A percentile compares a stretch with the other conserved stretches of the same genome.
Conservation (phyloP, 2,113 vertebrate genomes). For the Ophthalmolycus amberensis region DNA sequence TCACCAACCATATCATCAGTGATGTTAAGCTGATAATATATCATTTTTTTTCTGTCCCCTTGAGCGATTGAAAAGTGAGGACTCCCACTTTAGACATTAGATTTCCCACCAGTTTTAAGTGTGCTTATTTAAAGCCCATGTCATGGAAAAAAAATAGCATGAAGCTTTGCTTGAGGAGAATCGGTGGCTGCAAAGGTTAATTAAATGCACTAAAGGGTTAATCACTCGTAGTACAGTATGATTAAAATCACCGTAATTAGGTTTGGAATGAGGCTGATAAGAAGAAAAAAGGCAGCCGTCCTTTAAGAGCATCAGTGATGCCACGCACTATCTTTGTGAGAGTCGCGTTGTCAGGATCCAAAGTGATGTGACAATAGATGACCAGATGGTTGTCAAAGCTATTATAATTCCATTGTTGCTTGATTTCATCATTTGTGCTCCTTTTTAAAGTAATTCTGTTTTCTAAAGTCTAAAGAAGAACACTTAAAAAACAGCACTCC, state of each 20-base stretch:
- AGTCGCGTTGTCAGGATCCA: conserved; percentile 39
- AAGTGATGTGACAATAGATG: conserved; percentile 48
- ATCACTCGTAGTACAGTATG: conserved; percentile 83
- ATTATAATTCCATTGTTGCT: conserved; percentile 26
- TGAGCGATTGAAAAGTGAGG: conserved; percentile 74
- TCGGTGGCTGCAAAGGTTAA: conserved; percentile 80
- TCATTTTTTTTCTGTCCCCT: conserved; percentile 60
- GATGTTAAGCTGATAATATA: conserved; percentile 57
- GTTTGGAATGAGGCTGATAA: conserved; percentile 77
- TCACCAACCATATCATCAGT: conserved; percentile 34
- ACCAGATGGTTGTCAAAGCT: conserved; percentile 44
- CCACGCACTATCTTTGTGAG: conserved; percentile 46
- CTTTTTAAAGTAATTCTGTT: conserved; percentile 16
- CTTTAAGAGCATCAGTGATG: conserved; percentile 71
- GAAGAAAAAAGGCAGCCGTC: conserved; percentile 62
- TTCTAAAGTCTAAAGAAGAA: conserved; percentile 30
- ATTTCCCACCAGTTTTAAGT: conserved; percentile 81
- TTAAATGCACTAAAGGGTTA: conserved; percentile 84
- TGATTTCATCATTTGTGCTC: conserved; percentile 34
- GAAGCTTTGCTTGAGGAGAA: conserved; percentile 72
- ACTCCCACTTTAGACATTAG: conserved; percentile 78
- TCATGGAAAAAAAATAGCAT: conserved; percentile 64
- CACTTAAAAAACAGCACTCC: conserved; percentile 30
- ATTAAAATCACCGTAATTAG: conserved; percentile 84
- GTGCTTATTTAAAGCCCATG: conserved; percentile 82